phyloP scores from a whole-genome alignment of 1,140 invertebrate species.

The Ceratina australensis region DNA sequence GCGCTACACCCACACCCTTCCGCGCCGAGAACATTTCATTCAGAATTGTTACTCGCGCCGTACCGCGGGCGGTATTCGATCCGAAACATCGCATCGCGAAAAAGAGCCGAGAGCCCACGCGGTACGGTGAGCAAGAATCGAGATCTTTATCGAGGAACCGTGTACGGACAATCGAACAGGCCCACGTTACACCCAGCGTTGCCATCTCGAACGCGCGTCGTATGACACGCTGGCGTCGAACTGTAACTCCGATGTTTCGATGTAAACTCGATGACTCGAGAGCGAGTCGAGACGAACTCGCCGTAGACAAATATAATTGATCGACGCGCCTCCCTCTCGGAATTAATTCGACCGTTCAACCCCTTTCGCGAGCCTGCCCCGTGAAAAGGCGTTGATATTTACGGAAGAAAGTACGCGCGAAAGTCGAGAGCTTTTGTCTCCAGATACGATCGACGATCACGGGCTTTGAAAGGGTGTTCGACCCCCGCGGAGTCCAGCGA shows the following conservation, averaged over 20 bases:
- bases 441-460: background rate
- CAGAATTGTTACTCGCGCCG: background rate
- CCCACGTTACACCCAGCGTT: background rate
- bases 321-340: conserved; percentile 1
- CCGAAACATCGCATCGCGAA: background rate
- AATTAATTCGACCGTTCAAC: background rate
- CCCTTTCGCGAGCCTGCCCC: background rate
- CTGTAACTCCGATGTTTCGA: background rate
- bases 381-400: background rate
- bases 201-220: background rate
- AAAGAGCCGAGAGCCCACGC: conserved; percentile 27
- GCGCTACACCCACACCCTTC: background rate
- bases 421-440: background rate
- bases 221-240: background rate
- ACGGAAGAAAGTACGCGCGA: background rate
- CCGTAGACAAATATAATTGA: background rate
- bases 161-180: background rate
- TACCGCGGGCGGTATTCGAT: background rate
- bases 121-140: background rate
- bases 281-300: no score
- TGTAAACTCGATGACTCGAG: no score
- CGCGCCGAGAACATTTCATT: background rate
- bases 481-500: conserved; percentile 46
- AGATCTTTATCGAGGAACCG: conserved; percentile 2
- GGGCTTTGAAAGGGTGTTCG: conserved; percentile 54